phyloP scores from a whole-genome alignment of 1,140 invertebrate genomes.

The Lasioglossum albipes region DNA sequence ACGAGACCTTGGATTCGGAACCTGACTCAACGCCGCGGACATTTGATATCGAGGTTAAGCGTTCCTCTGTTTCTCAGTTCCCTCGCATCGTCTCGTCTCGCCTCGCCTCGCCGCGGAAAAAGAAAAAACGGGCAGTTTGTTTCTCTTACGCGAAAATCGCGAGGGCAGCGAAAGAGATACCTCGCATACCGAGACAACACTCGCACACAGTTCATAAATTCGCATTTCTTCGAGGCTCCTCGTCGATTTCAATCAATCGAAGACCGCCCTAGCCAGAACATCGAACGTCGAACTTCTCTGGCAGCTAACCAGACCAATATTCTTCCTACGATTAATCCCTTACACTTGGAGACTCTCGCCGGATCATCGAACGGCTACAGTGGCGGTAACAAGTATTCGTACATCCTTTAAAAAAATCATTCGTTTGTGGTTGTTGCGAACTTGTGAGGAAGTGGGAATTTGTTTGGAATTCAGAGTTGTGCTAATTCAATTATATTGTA shows the following conservation, averaged over 20 bases:
- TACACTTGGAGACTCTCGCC: neutral
- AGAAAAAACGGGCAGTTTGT: constrained; percentile 29
- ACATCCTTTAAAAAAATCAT: too few species aligned
- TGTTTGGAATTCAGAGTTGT: too few species aligned
- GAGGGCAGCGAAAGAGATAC: constrained; percentile 46
- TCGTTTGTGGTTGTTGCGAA: too few species aligned
- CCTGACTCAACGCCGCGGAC: constrained; percentile 43
- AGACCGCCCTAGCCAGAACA: neutral
- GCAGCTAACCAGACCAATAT: neutral
- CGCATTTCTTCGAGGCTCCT: constrained; percentile 16
- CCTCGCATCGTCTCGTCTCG: too few species aligned
- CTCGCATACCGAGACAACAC: constrained; percentile 14
- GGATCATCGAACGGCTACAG: too few species aligned
- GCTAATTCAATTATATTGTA: too few species aligned
- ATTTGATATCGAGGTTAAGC: constrained; percentile 45
- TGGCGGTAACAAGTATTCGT: too few species aligned
- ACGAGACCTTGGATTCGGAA: constrained; percentile 38
- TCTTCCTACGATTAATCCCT: neutral
- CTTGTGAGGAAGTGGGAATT: too few species aligned
- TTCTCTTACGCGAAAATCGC: constrained; percentile 38
- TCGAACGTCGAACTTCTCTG: neutral
- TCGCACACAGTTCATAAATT: constrained; percentile 46
- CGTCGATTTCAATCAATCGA: neutral
- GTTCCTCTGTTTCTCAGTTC: constrained; percentile 2
- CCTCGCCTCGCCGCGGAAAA: neutral